Percentiles rank a stretch among this genome's conserved stretches.
Evolutionary conservation across 2,797 vertebrate genomes (phyloP).

Genomic region (Apodemus agrarius): DNA sequence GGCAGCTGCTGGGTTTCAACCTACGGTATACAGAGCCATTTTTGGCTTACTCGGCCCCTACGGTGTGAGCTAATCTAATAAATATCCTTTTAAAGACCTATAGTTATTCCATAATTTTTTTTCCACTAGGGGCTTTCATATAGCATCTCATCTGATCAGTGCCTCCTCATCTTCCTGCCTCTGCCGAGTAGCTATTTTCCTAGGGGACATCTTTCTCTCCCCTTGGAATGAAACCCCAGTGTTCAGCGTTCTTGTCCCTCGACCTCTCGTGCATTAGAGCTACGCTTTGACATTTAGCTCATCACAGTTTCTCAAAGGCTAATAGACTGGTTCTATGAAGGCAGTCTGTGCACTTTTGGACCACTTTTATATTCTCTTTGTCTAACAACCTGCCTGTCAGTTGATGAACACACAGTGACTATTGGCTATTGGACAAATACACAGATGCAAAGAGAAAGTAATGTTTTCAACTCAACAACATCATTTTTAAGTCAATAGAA

Average conservation of each 20-base stretch:
- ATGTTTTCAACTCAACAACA: neutral
- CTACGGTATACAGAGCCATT: neutral
- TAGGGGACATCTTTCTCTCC: neutral
- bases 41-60: neutral
- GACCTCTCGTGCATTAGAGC: neutral
- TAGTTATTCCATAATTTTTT: neutral
- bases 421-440: neutral
- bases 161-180: neutral
- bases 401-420: neutral
- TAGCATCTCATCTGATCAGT: neutral
- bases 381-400: neutral
- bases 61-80: neutral
- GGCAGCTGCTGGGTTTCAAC: neutral
- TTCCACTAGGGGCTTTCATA: neutral
- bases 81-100: neutral
- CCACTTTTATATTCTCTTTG: conserved; percentile 19
- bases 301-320: neutral
- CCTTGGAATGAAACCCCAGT: neutral
- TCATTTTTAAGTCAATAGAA: neutral
- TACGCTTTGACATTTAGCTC: neutral
- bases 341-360: neutral
- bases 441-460: neutral
- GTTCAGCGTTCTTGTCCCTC: neutral
- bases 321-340: neutral
- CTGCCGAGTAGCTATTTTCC: neutral